A percentile compares a stretch with the other conserved stretches of the same genome.
Evolutionary conservation across 2,888 invertebrate species (phyloP).

Genomic region (Steinernema hermaphroditum): DNA sequence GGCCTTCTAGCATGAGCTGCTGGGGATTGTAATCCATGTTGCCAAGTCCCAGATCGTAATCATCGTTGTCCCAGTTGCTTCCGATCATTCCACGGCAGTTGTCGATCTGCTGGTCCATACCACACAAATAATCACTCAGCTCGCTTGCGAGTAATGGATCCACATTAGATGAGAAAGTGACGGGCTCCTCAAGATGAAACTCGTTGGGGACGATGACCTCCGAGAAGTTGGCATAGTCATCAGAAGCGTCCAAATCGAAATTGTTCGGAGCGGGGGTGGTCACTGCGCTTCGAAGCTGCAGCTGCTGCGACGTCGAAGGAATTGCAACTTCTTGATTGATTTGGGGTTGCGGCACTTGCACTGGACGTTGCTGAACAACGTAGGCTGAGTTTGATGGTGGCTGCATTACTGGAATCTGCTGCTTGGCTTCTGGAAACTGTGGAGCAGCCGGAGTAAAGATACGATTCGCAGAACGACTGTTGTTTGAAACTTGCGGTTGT

Average conservation of each 20-base stretch:
- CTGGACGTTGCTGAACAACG: not conserved
- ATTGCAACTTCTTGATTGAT: not conserved
- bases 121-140: conserved; percentile 49
- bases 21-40: not conserved
- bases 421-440: not conserved
- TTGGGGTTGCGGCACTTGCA: not conserved
- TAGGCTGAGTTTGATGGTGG: not conserved
- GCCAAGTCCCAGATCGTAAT: not conserved
- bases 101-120: conserved; percentile 51
- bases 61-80: conserved; percentile 45
- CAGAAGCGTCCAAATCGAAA: not conserved
- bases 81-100: conserved; percentile 47
- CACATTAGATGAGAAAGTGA: not conserved
- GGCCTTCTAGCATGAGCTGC: conserved; percentile 5
- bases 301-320: not conserved
- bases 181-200: not conserved
- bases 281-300: not conserved
- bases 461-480: not conserved
- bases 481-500: not conserved
- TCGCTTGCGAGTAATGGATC: not conserved
- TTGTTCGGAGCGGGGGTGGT: not conserved
- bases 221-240: not conserved
- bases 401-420: not conserved
- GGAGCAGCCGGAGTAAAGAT: not conserved
- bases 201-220: conserved; percentile 13